Percentiles rank a stretch among this genome's conserved stretches.
Conservation (phyloP, 2,888 invertebrate genomes). For the Minunthozetes semirufus region DNA sequence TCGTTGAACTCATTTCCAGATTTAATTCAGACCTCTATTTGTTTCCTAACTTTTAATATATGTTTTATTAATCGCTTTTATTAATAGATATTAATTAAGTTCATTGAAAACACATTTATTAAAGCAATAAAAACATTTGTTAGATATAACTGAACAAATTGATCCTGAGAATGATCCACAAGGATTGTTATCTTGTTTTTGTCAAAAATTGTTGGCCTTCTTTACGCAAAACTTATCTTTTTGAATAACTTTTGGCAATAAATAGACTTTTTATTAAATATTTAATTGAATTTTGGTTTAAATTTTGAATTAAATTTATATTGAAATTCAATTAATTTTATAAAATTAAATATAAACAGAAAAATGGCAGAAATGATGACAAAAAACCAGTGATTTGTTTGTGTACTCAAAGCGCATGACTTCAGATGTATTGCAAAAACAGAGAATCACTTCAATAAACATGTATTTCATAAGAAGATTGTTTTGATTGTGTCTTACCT, state of each 20-base stretch:
- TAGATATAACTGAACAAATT: neutral
- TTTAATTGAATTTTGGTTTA: neutral
- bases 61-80: neutral
- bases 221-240: no score
- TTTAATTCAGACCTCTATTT: neutral
- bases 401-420: neutral
- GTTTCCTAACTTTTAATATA: neutral
- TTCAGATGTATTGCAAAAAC: neutral
- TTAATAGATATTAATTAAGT: neutral
- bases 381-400: conserved; percentile 3
- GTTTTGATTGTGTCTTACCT: neutral
- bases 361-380: neutral
- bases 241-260: neutral
- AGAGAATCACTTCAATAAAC: neutral
- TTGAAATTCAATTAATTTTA: neutral
- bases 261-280: neutral
- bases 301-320: neutral
- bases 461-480: neutral
- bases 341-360: neutral
- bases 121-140: neutral
- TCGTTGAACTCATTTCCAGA: neutral
- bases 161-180: neutral
- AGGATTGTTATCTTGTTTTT: no score
- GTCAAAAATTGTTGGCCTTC: no score
- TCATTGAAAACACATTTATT: neutral